Evolutionary conservation across 2,888 invertebrate genomes (phyloP).

Genomic region (Epicampocera succincta): DNA sequence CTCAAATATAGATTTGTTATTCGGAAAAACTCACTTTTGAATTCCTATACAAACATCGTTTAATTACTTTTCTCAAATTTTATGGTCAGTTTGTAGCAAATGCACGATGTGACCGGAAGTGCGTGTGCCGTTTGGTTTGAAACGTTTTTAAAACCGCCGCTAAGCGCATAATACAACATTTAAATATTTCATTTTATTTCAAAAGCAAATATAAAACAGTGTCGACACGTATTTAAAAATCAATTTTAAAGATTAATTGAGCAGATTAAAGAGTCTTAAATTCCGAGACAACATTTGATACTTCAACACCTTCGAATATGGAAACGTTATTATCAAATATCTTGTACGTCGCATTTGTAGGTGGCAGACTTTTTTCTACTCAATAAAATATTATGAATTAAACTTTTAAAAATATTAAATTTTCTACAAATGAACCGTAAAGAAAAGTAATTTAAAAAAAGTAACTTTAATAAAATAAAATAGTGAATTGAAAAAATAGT

Average conservation of each 20-base stretch:
- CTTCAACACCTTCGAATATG: not conserved
- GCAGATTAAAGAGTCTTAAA: not conserved
- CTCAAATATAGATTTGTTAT: too few relatives aligned
- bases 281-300: not conserved
- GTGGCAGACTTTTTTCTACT: not conserved
- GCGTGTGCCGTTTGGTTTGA: conserved; percentile 63
- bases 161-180: conserved; percentile 6
- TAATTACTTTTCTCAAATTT: too few relatives aligned
- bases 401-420: too few relatives aligned
- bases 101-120: conserved; percentile 63
- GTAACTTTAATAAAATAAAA: too few relatives aligned
- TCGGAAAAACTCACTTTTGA: too few relatives aligned
- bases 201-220: conserved; percentile 1
- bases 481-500: too few relatives aligned
- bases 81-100: too few relatives aligned
- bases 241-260: conserved; percentile 32
- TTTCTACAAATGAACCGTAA: too few relatives aligned
- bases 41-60: too few relatives aligned
- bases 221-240: conserved; percentile 19
- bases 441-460: too few relatives aligned
- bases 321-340: not conserved
- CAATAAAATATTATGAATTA: too few relatives aligned
- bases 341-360: too few relatives aligned
- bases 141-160: conserved; percentile 12
- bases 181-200: not conserved